Conservation (phyloP, 2,888 invertebrate species). For the Aleiodes leptofemur region DNA sequence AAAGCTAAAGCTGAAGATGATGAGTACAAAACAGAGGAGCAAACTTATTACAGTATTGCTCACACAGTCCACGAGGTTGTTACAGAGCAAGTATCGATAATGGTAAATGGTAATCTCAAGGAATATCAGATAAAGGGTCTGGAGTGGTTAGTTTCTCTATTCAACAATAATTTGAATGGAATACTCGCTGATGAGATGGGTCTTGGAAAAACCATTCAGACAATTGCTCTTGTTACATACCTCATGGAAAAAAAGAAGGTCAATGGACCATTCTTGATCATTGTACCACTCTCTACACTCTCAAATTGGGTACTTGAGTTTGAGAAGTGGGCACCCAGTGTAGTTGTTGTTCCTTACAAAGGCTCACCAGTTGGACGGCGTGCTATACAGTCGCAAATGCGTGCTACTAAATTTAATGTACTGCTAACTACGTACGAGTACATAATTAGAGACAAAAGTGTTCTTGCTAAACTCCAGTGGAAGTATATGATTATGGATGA, state of each 20-base stretch:
- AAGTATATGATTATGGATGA: conserved; percentile 99
- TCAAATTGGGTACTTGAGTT: conserved; percentile 99
- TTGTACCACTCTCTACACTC: conserved; percentile 98
- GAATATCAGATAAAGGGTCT: conserved; percentile 98
- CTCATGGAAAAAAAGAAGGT: conserved; percentile 99
- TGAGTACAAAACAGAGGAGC: conserved; percentile 95
- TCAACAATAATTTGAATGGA: conserved; percentile 99
- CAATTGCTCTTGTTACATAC: conserved; percentile 96
- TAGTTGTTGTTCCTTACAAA: conserved; percentile 92
- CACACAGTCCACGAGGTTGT: conserved; percentile 98
- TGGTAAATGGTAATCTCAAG: conserved; percentile 96
- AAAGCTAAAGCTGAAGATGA: conserved; percentile 96
- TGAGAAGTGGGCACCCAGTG: conserved; percentile 99
- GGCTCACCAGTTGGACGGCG: conserved; percentile 95
- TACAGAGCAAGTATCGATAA: conserved; percentile 93
- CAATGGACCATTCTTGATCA: conserved; percentile 98
- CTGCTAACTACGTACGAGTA: conserved; percentile 99
- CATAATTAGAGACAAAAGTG: conserved; percentile 98
- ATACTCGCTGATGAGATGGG: conserved; percentile 99
- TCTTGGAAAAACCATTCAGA: conserved; percentile 98
- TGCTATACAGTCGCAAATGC: conserved; percentile 90
- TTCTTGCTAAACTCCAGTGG: conserved; percentile 97
- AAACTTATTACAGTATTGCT: conserved; percentile 98
- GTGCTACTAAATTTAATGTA: conserved; percentile 97
- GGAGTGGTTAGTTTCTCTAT: conserved; percentile 98